Base-by-base conservation (phyloP, 2,113 vertebrate genomes). In the Plecturocebus donacophilus region DNA sequence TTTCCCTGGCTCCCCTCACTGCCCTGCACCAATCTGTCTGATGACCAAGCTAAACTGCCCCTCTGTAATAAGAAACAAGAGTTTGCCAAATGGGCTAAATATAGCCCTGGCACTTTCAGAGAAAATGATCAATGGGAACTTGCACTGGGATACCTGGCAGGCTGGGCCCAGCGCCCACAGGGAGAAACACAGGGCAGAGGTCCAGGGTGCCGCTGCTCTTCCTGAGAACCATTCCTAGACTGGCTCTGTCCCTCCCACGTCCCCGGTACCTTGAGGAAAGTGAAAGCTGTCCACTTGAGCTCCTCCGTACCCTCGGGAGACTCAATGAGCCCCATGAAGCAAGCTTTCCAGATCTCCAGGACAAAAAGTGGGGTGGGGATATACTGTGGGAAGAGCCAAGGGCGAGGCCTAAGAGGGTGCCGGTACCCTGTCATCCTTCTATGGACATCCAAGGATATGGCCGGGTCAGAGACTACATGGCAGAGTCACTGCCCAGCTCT, bases 221-320 rank as follows among this genome's bases (percentile, higher is more conserved):
- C 70, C 75, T 83, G 1, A 90, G 73, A 73, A 71, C 42, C 82
- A 21, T 40, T 70, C 42, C 52, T 9, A 35, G 23, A 30, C 8
- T 30, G 58, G 23, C 5, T 49, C 84, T 9, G 14, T 2, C 16
- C 9, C 64, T 45, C 30, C n/a, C 75, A 5, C 0, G 0, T 23
- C 35, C 45, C 83, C 75, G 7, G 87, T 42, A 99, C 99, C 99
- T 99, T 99, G 70, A 99, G 99, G 98, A 99, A 99, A 19, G 99
- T 99, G 98, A 99, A 99, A 1, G 99, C 99, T 0, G 99, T 99
- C 99, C 99, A 99, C 97, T 99, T 99, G 38, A 99, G 99, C 98
- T 99, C 99, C 97, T 99, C 99, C 0, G 99, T 99, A 92, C 99
- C 99, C 98, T 99, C 99, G 0, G 99, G 99, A 88, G 99, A 99